Evolutionary conservation across 2,797 vertebrate species (phyloP).

Genomic region (Phoebastria nigripes): DNA sequence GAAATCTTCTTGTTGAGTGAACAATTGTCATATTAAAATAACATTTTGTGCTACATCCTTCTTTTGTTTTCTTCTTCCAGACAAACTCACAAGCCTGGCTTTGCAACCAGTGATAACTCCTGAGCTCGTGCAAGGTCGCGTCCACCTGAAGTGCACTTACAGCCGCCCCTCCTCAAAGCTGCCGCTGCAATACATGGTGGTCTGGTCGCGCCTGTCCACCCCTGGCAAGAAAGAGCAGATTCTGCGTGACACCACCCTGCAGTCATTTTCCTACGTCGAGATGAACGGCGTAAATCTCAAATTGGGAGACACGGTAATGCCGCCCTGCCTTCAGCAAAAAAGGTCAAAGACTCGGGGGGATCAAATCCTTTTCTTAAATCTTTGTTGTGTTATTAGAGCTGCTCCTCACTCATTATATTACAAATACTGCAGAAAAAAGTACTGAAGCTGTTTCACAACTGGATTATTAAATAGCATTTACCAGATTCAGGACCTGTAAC

Average conservation of each 20-base stretch:
- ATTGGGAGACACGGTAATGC: slow-evolving; percentile 81
- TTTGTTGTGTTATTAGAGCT: neutral
- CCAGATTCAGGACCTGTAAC: neutral
- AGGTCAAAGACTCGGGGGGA: neutral
- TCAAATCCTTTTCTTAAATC: neutral
- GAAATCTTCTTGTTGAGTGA: neutral
- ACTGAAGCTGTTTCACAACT: neutral
- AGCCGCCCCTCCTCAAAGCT: neutral
- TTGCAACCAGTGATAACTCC: slow-evolving; percentile 72
- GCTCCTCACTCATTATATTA: neutral
- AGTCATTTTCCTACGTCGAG: slow-evolving; percentile 73
- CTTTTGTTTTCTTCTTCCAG: slow-evolving; percentile 53
- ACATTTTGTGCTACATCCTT: neutral
- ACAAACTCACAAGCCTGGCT: slow-evolving; percentile 27
- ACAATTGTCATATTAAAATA: neutral
- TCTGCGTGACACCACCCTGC: slow-evolving; percentile 72
- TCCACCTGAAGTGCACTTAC: slow-evolving; percentile 72
- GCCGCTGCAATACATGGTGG: slow-evolving; percentile 67
- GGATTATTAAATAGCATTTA: neutral
- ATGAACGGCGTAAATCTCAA: slow-evolving; percentile 82
- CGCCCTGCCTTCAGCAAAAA: neutral
- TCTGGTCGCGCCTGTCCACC: slow-evolving; percentile 75
- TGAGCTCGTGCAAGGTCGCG: slow-evolving; percentile 67
- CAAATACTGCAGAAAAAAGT: neutral
- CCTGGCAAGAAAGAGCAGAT: slow-evolving; percentile 79